Evolutionary conservation across 35 echinoderm and acorn worm genomes (phyloP), one percentile per base, ranked within the genome.

Genomic region (Ophiothrix spiculata): DNA sequence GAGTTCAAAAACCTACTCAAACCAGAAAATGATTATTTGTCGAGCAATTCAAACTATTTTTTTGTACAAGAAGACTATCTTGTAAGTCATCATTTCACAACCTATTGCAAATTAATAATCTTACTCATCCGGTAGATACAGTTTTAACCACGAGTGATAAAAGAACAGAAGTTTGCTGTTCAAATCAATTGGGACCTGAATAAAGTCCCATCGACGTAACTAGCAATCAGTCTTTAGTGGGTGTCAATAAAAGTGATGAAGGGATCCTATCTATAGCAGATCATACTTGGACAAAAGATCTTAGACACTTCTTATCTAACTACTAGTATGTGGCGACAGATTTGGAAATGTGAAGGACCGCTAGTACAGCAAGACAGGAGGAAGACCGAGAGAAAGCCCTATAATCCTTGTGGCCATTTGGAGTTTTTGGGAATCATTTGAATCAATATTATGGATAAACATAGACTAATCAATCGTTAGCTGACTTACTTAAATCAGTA

Each of bases 61-160:
- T n/a, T 2, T n/a, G 2, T 25, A 69, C 60, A n/a, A 69, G 60
- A n/a, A 69, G 60, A 69, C 17, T 15, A 15, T 69, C 60, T 4
- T 69, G 60, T 69, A 69, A 69, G 60, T 69, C 60, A 69, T 69
- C 60, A 28, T 69, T 69, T 15, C 10, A 15, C 16, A 69, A 69
- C 60, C 60, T 69, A 69, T 69, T 69, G 60, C 60, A 69, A 69
- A 69, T 69, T 69, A 69, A 69, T 69, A 69, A 69, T 69, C 60
- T 69, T 69, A 25, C 3, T 1, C 29, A 69, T 69, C 60, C 60
- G 60, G 60, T 25, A 69, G 29, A 69, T 69, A 69, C 60, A 69
- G 17, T 15, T 69, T 25, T 69, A 69, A 69, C 60, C 60, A 69
- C 60, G 29, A 28, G 60, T 69, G 60, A 69, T 69, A 69, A 69